Conservation (phyloP, 2,113 vertebrate species). For the Cnemophilus loriae region DNA sequence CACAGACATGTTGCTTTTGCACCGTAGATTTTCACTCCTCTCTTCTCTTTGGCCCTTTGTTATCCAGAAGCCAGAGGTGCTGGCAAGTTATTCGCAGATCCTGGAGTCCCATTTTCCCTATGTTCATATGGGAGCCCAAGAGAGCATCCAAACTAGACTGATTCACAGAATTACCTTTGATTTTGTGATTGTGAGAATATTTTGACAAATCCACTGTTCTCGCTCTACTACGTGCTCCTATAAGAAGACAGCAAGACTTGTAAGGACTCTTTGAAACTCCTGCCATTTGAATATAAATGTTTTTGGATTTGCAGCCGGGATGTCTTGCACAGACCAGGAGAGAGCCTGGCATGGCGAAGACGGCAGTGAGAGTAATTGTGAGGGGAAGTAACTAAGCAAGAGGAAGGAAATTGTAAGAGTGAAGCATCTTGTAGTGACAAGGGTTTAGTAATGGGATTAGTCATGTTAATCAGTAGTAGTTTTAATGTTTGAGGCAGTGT, state of each 20-base stretch:
- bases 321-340: neutral
- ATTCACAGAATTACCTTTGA: neutral
- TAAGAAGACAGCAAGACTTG: neutral
- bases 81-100: neutral
- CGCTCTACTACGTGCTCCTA: accelerated
- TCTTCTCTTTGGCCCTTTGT: neutral
- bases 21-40: neutral
- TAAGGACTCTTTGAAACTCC: neutral
- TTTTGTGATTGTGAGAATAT: neutral
- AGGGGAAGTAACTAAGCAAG: neutral
- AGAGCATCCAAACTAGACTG: neutral
- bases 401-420: neutral
- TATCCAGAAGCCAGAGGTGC: neutral
- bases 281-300: neutral
- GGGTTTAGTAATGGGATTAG: neutral
- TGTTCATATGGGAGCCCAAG: neutral
- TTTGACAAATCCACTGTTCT: neutral
- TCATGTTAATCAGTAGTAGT: neutral
- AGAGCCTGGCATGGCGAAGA: accelerated
- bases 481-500: neutral
- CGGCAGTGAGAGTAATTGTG: accelerated
- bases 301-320: neutral
- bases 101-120: neutral
- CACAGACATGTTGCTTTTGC: accelerated
- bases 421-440: neutral